Conservation (phyloP, 2,888 invertebrate genomes). For the Synergus laeviventris region DNA sequence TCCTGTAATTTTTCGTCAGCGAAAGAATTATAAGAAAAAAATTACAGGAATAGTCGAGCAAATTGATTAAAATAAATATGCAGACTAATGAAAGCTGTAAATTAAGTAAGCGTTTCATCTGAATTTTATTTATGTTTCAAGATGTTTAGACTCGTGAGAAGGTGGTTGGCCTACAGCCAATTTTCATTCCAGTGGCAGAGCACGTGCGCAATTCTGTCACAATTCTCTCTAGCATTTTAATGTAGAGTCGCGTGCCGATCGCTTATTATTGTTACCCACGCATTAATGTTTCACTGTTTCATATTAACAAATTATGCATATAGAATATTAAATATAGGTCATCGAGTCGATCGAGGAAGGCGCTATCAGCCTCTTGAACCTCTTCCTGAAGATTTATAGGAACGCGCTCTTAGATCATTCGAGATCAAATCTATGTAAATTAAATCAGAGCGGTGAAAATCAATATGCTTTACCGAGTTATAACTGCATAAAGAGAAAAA, state of each 20-base stretch:
- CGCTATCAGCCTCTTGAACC: conserved; percentile 28
- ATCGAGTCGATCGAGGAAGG: conserved; percentile 33
- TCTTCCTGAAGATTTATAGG: conserved; percentile 28
- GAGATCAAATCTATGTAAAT: conserved; percentile 36
- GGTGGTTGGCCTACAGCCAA: neutral
- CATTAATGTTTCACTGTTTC: conserved; percentile 4
- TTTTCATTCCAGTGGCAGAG: neutral
- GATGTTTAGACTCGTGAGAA: neutral
- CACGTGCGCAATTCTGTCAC: neutral
- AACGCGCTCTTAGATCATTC: conserved; percentile 1
- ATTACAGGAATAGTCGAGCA: too few relatives aligned
- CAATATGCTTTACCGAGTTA: conserved; percentile 2
- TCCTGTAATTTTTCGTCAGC: too few relatives aligned
- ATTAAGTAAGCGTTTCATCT: too few relatives aligned
- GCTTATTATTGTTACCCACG: conserved; percentile 24
- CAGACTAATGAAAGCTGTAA: too few relatives aligned
- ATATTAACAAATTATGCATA: conserved; percentile 16
- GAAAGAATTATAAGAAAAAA: too few relatives aligned
- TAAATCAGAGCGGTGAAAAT: conserved; percentile 17
- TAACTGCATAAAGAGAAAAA: neutral
- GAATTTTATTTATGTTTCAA: neutral
- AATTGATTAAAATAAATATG: too few relatives aligned
- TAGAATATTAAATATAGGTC: conserved; percentile 27
- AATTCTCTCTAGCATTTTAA: neutral
- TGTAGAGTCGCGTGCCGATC: neutral